These are phyloP conservation scores for Dufourea novaeangliae DNA, from an alignment of 1,140 invertebrate genomes.

Conservation along the genomic window DNA sequence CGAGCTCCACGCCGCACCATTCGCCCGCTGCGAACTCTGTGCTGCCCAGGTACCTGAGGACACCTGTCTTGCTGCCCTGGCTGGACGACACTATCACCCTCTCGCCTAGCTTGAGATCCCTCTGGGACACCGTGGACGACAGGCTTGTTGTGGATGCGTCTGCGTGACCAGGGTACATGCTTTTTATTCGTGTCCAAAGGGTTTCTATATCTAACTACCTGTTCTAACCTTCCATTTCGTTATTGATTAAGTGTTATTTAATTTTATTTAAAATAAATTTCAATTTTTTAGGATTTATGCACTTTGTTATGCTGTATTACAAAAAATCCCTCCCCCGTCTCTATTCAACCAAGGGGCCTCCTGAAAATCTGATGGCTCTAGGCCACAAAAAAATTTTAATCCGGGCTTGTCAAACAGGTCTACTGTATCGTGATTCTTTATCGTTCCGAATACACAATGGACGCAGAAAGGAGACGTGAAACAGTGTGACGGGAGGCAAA, in stretches of 20 bases:
- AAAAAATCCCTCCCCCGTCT: no score
- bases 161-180: constrained; percentile 71
- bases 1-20: constrained; percentile 97
- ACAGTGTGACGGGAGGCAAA: background rate
- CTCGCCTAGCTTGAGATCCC: constrained; percentile 91
- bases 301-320: no score
- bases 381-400: no score
- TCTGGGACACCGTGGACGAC: constrained; percentile 80
- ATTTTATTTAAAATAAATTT: no score
- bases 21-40: constrained; percentile 95
- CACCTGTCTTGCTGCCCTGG: constrained; percentile 93
- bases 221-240: no score
- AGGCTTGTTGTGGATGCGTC: constrained; percentile 85
- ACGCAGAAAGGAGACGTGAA: background rate
- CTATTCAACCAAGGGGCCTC: no score
- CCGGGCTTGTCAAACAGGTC: no score
- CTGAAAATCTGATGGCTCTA: no score
- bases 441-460: background rate
- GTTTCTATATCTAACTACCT: no score
- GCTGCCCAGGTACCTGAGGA: constrained; percentile 90
- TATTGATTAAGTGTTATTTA: no score
- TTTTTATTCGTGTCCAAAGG: background rate
- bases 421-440: no score
- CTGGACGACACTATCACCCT: constrained; percentile 94
- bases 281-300: no score